phyloP scores from a whole-genome alignment of 2,113 vertebrate genomes.

The Aptenodytes forsteri region DNA sequence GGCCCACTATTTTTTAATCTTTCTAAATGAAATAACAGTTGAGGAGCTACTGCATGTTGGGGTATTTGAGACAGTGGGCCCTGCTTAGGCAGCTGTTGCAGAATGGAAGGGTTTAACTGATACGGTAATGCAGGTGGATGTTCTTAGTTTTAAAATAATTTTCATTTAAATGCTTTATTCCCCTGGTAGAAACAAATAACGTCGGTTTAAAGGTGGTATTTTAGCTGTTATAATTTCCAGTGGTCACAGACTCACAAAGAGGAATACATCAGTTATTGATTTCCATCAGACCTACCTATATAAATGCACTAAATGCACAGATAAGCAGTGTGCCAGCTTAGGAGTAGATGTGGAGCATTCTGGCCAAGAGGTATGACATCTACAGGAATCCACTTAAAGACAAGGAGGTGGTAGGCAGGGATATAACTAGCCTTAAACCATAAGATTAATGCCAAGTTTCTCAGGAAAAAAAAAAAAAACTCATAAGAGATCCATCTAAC shows the following conservation, averaged over 20 bases:
- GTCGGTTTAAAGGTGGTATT: neutral
- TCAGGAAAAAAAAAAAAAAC: too few species aligned
- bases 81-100: neutral
- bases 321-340: neutral
- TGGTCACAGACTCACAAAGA: neutral
- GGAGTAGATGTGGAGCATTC: neutral
- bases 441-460: neutral
- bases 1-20: neutral
- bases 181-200: neutral
- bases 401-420: neutral
- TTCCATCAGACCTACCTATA: neutral
- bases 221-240: neutral
- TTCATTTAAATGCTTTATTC: neutral
- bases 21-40: neutral
- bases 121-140: fast-evolving
- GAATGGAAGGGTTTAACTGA: neutral
- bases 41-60: neutral
- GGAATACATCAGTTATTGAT: neutral
- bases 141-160: neutral
- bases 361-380: neutral
- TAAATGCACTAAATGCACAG: neutral
- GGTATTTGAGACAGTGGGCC: neutral
- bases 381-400: neutral
- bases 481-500: neutral
- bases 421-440: neutral